Evolutionary conservation across 2,113 vertebrate genomes (phyloP).

Genomic region (Leptobrachium leishanense): DNA sequence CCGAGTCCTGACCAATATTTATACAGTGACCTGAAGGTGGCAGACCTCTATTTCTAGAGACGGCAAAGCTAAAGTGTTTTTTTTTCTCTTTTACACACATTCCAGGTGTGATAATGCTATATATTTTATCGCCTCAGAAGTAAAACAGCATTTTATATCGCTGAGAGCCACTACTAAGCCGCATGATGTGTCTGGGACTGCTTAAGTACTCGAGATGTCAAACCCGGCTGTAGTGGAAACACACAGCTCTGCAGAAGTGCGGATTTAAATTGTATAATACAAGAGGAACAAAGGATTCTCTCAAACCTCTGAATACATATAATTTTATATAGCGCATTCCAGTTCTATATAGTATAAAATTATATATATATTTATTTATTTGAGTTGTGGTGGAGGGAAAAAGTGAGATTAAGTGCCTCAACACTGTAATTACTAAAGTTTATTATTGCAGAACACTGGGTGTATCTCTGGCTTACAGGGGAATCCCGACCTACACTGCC

Average conservation of each 20-base stretch:
- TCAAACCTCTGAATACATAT: too few species aligned
- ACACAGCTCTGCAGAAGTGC: neutral
- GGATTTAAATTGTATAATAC: neutral
- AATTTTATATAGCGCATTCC: too few species aligned
- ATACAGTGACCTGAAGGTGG: conserved; percentile 10
- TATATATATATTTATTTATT: too few species aligned
- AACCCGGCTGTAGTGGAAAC: conserved; percentile 33
- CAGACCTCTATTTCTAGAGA: neutral
- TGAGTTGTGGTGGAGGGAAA: too few species aligned
- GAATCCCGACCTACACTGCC: too few species aligned
- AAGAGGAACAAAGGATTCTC: too few species aligned
- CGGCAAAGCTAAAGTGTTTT: neutral
- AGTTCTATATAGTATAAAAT: too few species aligned
- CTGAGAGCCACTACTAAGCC: conserved; percentile 5
- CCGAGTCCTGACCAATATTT: neutral
- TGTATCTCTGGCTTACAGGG: too few species aligned
- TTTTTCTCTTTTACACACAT: conserved; percentile 7
- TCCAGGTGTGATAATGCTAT: conserved; percentile 25
- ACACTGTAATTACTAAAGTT: too few species aligned
- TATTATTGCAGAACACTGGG: too few species aligned
- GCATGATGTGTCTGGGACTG: conserved; percentile 16
- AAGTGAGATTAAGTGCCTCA: too few species aligned
- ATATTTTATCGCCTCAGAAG: conserved; percentile 33
- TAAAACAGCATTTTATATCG: conserved; percentile 21
- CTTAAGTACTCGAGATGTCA: conserved; percentile 36